Evolutionary conservation across 53 echinoderm and acorn worm genomes (phyloP).

Genomic region (Echinometra lucunter): DNA sequence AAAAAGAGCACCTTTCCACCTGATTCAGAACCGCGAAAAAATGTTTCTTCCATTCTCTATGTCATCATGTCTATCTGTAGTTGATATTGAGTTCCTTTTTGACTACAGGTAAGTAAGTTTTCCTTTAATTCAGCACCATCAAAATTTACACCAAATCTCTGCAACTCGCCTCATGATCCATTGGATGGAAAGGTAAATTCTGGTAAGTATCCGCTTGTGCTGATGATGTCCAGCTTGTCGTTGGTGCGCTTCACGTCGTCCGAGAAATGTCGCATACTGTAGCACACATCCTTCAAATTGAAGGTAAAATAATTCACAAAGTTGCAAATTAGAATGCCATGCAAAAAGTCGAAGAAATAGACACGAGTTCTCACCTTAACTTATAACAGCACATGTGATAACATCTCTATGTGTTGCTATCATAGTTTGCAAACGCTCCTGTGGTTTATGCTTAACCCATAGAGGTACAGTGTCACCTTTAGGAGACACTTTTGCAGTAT

Average conservation of each 20-base stretch:
- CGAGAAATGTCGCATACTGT: conserved; percentile 87
- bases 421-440: too few relatives aligned
- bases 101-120: neutral
- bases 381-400: too few relatives aligned
- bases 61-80: neutral
- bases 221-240: conserved; percentile 87
- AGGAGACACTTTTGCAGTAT: too few relatives aligned
- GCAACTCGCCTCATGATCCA: conserved; percentile 28
- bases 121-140: neutral
- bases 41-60: neutral
- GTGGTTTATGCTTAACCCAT: too few relatives aligned
- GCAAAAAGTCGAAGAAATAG: neutral
- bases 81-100: neutral
- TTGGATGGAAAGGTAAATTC: conserved; percentile 53
- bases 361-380: too few relatives aligned
- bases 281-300: conserved; percentile 86
- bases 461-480: too few relatives aligned
- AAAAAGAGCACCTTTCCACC: neutral
- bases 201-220: conserved; percentile 70
- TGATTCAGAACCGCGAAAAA: neutral
- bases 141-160: neutral
- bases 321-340: neutral
- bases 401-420: too few relatives aligned
- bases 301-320: conserved; percentile 39
- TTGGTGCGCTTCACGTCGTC: conserved; percentile 86